Evolutionary conservation across 2,888 invertebrate genomes (phyloP).

Genomic region (Tipula helvola): DNA sequence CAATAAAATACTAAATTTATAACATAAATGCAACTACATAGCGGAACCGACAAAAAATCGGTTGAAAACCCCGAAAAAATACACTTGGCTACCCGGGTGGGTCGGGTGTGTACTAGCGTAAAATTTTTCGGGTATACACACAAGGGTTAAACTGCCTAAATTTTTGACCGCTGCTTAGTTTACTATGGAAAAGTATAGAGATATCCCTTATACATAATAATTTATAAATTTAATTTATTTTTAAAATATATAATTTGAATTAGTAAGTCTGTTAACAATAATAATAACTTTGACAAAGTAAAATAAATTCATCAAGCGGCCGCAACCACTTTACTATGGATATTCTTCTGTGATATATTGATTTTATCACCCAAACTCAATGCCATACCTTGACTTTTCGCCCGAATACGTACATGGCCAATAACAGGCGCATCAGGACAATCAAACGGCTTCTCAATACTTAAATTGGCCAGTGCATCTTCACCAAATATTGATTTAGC

Average conservation of each 20-base stretch:
- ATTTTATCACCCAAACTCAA: slow-evolving; percentile 97
- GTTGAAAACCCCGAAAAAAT: too few relatives aligned
- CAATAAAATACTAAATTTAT: too few relatives aligned
- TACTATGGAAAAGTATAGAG: too few relatives aligned
- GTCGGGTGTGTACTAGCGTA: too few relatives aligned
- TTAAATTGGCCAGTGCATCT: slow-evolving; percentile 96
- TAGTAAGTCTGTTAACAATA: not conserved
- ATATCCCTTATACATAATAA: too few relatives aligned
- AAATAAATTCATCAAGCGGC: not conserved
- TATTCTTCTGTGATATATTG: slow-evolving; percentile 70
- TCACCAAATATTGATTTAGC: slow-evolving; percentile 97
- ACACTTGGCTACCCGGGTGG: too few relatives aligned
- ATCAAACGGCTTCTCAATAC: slow-evolving; percentile 89
- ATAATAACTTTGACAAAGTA: not conserved
- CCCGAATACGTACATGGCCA: slow-evolving; percentile 95
- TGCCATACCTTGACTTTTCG: slow-evolving; percentile 99
- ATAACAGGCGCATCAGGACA: slow-evolving; percentile 79
- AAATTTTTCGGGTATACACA: too few relatives aligned
- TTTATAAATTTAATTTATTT: too few relatives aligned
- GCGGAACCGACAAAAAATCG: too few relatives aligned
- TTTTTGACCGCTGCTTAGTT: too few relatives aligned
- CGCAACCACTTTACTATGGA: not conserved
- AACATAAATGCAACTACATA: too few relatives aligned
- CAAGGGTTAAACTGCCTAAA: too few relatives aligned
- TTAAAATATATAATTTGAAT: not conserved